Base-by-base conservation (phyloP, 1,140 invertebrate genomes). In the Meloidogyne chitwoodi region DNA sequence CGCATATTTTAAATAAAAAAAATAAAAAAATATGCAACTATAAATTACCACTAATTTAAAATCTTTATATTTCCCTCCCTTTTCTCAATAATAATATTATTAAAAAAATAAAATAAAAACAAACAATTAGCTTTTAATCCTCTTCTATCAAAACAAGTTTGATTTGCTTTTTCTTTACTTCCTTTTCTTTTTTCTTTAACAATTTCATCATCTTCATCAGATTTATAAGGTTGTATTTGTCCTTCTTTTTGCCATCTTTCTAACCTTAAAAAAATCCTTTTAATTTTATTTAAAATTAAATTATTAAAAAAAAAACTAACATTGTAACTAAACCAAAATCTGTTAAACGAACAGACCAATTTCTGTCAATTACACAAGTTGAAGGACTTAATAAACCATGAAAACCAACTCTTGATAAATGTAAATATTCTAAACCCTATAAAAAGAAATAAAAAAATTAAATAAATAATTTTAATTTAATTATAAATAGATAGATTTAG, bases 221-320 rank as follows among this genome's bases (percentile, higher is more conserved):
- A n/a, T 31, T 62, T 67, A 74, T 62, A 61, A 31, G 69, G 64
- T 24, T 41, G 44, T 26, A 80, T 80, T 31, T 41, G 22, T 62
- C 83, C 81, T 62, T 85, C 68, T 62, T 86, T 87, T 67, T 82
- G 77, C 85, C 85, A 87, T 62, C 84, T 81, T 72, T 86, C 85
- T 19, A 86, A n/a, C n/a, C n/a, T n/a, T n/a, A n/a, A n/a, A n/a
- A n/a, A n/a, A n/a, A n/a, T n/a, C n/a, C n/a, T n/a, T n/a, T n/a
- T n/a, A n/a, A n/a, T n/a, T n/a, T n/a, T n/a, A n/a, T n/a, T n/a
- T n/a, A n/a, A n/a, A n/a, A n/a, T n/a, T n/a, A n/a, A n/a, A n/a
- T n/a, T n/a, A n/a, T n/a, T n/a, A n/a, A n/a, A n/a, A n/a, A n/a
- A n/a, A n/a, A n/a, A n/a, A n/a, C n/a, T n/a, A n/a, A 48, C 29